Evolutionary conservation across 2,113 vertebrate species (phyloP).

Genomic region (Conger conger): DNA sequence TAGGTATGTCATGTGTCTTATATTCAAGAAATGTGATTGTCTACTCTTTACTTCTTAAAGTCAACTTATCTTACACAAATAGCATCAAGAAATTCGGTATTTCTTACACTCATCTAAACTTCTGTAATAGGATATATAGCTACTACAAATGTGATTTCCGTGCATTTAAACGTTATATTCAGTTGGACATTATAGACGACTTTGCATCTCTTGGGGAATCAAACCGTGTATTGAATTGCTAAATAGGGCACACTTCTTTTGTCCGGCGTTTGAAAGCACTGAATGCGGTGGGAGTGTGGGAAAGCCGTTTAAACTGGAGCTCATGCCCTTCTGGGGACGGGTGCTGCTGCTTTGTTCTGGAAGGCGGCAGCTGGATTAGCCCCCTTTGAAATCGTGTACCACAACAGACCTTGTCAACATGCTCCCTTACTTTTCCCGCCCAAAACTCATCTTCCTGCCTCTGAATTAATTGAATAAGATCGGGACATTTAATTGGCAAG

Average conservation of each 20-base stretch:
- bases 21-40: neutral
- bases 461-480: neutral
- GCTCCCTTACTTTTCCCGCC: neutral
- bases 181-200: conserved; percentile 30
- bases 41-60: neutral
- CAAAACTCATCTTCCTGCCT: neutral
- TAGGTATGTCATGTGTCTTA: neutral
- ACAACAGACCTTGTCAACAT: conserved; percentile 17
- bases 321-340: conserved; percentile 13
- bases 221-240: conserved; percentile 10
- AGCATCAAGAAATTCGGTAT: no score
- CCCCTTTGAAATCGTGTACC: conserved; percentile 25
- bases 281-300: conserved; percentile 30
- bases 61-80: neutral
- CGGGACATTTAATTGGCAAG: no score
- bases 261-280: conserved; percentile 9
- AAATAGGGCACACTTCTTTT: conserved; percentile 29
- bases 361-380: conserved; percentile 34
- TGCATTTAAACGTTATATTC: conserved; percentile 14
- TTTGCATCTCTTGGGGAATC: conserved; percentile 29
- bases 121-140: neutral
- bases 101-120: no score
- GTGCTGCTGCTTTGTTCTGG: conserved; percentile 18
- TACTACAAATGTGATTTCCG: no score
- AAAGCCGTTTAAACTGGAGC: conserved; percentile 21